Evolutionary conservation across 2,797 vertebrate species (phyloP).

Genomic region (Gallinago solitaria): DNA sequence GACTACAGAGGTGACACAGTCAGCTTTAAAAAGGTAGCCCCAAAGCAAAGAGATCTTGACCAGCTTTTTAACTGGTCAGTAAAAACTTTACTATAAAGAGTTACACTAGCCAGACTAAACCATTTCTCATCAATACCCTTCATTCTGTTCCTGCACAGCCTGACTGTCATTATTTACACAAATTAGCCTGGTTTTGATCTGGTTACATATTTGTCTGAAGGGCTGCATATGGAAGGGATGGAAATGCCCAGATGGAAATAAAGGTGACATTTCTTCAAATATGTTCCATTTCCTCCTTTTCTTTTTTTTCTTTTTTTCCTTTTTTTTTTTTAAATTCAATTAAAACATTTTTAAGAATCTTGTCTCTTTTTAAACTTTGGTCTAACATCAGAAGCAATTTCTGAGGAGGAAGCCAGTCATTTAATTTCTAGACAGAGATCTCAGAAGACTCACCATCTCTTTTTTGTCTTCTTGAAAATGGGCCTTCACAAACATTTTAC

Average conservation of each 20-base stretch:
- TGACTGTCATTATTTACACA: not conserved
- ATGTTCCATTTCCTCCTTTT: not conserved
- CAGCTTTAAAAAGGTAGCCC: not conserved
- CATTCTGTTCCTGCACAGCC: not conserved
- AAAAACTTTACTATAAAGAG: not conserved
- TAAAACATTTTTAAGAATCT: not conserved
- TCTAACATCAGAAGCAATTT: not conserved
- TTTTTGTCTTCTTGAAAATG: slow-evolving; percentile 98
- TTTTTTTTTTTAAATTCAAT: not conserved
- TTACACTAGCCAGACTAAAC: not conserved
- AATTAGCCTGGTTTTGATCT: not conserved
- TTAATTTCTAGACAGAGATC: not conserved
- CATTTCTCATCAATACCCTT: not conserved
- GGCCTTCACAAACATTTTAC: slow-evolving; percentile 91
- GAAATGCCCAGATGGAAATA: not conserved
- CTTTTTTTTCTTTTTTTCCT: not conserved
- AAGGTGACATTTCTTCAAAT: not conserved
- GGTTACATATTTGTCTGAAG: not conserved
- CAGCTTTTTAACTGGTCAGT: not conserved
- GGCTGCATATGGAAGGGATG: not conserved
- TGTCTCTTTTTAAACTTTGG: not conserved
- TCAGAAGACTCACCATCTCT: slow-evolving; percentile 82
- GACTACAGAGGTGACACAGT: not conserved
- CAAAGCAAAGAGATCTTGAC: not conserved
- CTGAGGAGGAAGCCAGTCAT: not conserved